These are phyloP conservation scores for Phrynocephalus guinanensis DNA, from an alignment of 2,797 vertebrate genomes.

Conservation along the genomic window DNA sequence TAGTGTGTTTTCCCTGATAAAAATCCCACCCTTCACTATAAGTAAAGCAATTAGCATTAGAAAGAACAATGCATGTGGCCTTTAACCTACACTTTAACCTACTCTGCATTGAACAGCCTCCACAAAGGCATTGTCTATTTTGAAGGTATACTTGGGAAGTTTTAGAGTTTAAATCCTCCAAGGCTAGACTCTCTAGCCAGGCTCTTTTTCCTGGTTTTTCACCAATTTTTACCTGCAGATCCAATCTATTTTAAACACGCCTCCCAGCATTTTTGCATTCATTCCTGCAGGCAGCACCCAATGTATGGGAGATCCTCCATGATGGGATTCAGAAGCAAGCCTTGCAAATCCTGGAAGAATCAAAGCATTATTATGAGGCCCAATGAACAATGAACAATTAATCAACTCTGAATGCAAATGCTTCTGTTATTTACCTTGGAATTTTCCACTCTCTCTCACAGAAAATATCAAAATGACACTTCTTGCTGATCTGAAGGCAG, in stretches of 20 bases:
- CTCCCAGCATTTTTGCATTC: constrained; percentile 99
- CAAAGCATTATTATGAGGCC: constrained; percentile 44
- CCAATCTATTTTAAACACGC: constrained; percentile 99
- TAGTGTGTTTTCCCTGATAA: not conserved
- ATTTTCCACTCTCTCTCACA: constrained; percentile 97
- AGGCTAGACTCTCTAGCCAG: constrained; percentile 10
- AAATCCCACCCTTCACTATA: not conserved
- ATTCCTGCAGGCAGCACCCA: constrained; percentile 98
- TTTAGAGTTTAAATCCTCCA: not conserved
- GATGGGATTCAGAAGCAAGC: constrained; percentile 94
- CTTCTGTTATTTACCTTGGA: constrained; percentile 87
- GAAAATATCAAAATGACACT: constrained; percentile 98
- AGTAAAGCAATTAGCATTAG: not conserved
- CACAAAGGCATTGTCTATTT: not conserved
- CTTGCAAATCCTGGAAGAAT: constrained; percentile 89
- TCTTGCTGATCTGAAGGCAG: constrained; percentile 90
- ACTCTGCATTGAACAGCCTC: not conserved
- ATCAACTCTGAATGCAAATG: not conserved
- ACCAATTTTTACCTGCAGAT: constrained; percentile 90
- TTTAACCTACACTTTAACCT: not conserved
- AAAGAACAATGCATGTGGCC: not conserved
- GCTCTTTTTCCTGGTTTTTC: not conserved
- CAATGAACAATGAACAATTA: constrained; percentile 34
- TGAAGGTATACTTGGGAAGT: not conserved
- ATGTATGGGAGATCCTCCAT: constrained; percentile 97